Evolutionary conservation across 53 echinoderm and acorn worm genomes (phyloP), one percentile per base, ranked within the genome.

Genomic region (Apostichopus leukothele): DNA sequence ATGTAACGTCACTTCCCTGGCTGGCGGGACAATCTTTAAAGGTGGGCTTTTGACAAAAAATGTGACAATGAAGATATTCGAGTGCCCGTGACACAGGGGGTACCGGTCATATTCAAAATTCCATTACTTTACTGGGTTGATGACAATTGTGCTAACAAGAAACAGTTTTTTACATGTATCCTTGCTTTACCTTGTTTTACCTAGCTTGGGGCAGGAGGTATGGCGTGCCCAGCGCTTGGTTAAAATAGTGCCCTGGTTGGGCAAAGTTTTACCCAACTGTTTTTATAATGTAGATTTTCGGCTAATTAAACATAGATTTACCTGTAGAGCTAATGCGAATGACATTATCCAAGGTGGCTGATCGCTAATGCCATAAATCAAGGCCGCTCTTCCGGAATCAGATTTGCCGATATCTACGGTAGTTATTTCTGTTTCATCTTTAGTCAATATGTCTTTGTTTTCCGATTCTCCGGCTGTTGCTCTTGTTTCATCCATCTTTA

Each of bases 301-400:
- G 5, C 13, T 61, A 61, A 61, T 63, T 16, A 63, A 13, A 63
- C 11, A 63, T 16, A 6, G 16, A 63, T 39, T 39, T 71, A 71
- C 71, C 71, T 71, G 71, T 71, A 71, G 6, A n/a, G 71, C 71
- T 19, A 71, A 71, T 19, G 18, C 71, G 14, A 71, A 16, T 16
- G 21, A 71, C 71, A 71, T 71, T 71, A 71, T 71, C 71, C 71
- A 71, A n/a, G 71, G 71, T 19, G 71, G 71, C 18, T n/a, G 71
- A 19, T 71, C 71, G 20, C 3, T 16, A n/a, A 71, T 71, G 18
- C 71, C 71, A 19, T 71, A 71, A 71, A 71, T 13, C 5, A 71
- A 18, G 13, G 13, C 71, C 18, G 71, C 2, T 18, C 18, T 71
- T 4, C 18, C 18, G 20, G 6, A 16, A 13, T 63, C 63, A 11